phyloP scores from a whole-genome alignment of 2,113 vertebrate species.

The Otocyon megalotis region DNA sequence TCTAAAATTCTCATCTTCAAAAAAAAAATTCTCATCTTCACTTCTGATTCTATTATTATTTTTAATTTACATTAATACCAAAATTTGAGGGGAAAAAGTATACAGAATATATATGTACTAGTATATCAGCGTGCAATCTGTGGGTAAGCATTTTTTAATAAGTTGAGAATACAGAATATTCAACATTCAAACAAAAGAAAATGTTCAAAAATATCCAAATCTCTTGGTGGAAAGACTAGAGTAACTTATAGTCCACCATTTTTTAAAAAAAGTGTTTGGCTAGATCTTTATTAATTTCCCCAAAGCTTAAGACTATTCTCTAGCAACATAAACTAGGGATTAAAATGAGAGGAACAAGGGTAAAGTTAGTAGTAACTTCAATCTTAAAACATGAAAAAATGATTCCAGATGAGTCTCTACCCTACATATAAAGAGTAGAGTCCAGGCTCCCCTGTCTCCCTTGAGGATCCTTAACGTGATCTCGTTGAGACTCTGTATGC shows the following conservation, averaged over 20 bases:
- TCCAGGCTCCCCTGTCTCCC: background rate
- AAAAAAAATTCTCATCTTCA: conserved; percentile 9
- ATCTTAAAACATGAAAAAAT: background rate
- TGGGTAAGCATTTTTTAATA: background rate
- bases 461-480: background rate
- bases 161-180: background rate
- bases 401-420: background rate
- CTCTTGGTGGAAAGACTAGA: background rate
- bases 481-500: background rate
- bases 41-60: background rate
- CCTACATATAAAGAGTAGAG: background rate
- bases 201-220: background rate
- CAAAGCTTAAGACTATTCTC: background rate
- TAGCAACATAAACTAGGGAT: background rate
- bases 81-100: background rate
- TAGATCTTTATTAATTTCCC: background rate
- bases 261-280: background rate
- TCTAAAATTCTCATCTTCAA: conserved; percentile 26
- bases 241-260: background rate
- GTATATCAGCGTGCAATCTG: background rate
- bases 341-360: background rate
- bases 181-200: conserved; percentile 47
- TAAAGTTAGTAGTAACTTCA: background rate
- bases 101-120: background rate
- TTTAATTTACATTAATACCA: background rate